A percentile compares a stretch with the other conserved stretches of the same genome.
Conservation (phyloP, 2,113 vertebrate genomes). For the Ranitomeya imitator region DNA sequence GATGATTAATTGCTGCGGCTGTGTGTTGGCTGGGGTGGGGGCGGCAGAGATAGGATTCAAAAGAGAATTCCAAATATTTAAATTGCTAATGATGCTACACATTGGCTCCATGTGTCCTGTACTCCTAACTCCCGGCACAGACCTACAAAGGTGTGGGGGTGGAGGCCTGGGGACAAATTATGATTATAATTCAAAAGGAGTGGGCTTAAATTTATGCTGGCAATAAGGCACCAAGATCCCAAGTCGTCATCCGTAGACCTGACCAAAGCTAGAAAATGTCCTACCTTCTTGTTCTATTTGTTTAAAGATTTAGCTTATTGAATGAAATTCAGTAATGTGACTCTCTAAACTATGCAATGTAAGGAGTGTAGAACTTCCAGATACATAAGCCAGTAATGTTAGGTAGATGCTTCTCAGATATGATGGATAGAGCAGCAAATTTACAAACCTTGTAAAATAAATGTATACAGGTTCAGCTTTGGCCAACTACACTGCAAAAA, state of each 20-base stretch:
- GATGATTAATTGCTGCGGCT: constrained; percentile 58
- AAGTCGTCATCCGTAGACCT: neutral
- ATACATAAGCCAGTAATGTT: neutral
- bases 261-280: neutral
- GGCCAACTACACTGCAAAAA: neutral
- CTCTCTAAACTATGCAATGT: neutral
- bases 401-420: neutral
- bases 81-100: constrained; percentile 55
- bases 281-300: neutral
- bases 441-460: neutral
- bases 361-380: neutral
- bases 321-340: neutral
- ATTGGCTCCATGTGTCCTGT: constrained; percentile 59
- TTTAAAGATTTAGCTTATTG: neutral
- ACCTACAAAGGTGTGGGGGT: constrained; percentile 51
- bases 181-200: constrained; percentile 37
- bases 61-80: constrained; percentile 59
- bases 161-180: constrained; percentile 43
- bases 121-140: constrained; percentile 35
- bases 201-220: constrained; percentile 27
- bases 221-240: constrained; percentile 12
- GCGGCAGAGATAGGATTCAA: constrained; percentile 55
- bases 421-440: neutral
- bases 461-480: neutral
- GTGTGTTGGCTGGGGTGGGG: constrained; percentile 57